Conservation (phyloP, 2,113 vertebrate genomes). For the Scolopax mira region DNA sequence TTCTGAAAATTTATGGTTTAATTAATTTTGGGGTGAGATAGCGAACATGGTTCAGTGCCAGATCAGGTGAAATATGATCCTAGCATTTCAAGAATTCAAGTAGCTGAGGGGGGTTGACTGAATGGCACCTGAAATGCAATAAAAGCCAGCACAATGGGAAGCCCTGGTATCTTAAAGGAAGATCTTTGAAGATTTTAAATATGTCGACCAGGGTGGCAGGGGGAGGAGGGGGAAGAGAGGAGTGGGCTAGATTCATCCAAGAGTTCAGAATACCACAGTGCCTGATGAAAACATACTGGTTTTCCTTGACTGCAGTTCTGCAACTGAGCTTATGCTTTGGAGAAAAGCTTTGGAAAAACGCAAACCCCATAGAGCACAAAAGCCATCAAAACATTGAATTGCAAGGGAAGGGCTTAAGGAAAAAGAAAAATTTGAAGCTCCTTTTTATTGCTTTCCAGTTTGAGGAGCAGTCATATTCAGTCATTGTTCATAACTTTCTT, state of each 20-base stretch:
- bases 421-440: not conserved
- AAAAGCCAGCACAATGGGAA: slow-evolving; percentile 52
- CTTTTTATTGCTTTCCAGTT: not conserved
- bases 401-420: not conserved
- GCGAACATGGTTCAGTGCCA: slow-evolving; percentile 55
- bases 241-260: not conserved
- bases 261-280: not conserved
- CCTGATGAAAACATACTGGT: not conserved
- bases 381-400: not conserved
- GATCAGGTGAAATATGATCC: slow-evolving; percentile 68
- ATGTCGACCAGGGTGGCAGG: not conserved
- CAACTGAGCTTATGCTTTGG: not conserved
- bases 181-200: slow-evolving; percentile 42
- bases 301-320: not conserved
- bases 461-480: not conserved
- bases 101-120: slow-evolving; percentile 44
- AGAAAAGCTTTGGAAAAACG: not conserved
- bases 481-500: not conserved
- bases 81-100: slow-evolving; percentile 58
- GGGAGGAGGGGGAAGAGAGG: not conserved
- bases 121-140: slow-evolving; percentile 64
- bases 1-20: slow-evolving; percentile 69
- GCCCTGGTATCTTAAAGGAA: slow-evolving; percentile 40
- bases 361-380: not conserved
- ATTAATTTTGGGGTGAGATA: slow-evolving; percentile 71